Percentiles rank a stretch among this genome's conserved stretches.
These are phyloP conservation scores for Zaprionus camerounensis DNA, from an alignment of 1,140 invertebrate species.

Conservation along the genomic window DNA sequence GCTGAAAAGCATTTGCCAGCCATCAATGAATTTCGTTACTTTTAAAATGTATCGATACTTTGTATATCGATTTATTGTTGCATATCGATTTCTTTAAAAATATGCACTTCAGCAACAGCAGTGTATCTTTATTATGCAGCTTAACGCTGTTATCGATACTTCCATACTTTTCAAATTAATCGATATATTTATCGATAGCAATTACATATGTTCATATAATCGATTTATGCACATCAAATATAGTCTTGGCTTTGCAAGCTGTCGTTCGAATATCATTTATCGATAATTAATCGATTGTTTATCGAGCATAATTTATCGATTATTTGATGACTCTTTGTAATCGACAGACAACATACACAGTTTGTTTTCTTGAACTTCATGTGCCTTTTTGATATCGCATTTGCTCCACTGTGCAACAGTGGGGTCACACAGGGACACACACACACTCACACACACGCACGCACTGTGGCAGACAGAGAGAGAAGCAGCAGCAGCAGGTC, in stretches of 20 bases:
- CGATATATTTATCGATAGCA: neutral
- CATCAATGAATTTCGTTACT: neutral
- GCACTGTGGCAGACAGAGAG: conserved; percentile 4
- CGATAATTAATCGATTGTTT: neutral
- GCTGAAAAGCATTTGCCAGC: neutral
- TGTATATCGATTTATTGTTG: neutral
- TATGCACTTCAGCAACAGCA: too few relatives aligned
- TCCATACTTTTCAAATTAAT: neutral
- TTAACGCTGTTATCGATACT: neutral
- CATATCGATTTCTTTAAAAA: too few relatives aligned
- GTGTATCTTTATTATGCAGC: too few relatives aligned
- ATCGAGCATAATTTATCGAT: conserved; percentile 11
- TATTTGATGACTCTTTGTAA: neutral
- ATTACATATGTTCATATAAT: neutral
- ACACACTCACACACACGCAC: too few relatives aligned
- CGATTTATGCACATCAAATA: neutral
- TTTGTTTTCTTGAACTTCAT: neutral
- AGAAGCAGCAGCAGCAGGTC: neutral
- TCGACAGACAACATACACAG: neutral
- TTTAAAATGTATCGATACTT: neutral
- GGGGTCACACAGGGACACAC: neutral
- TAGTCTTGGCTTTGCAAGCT: neutral
- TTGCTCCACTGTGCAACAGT: conserved; percentile 37
- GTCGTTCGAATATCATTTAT: neutral
- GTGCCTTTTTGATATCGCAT: too few relatives aligned